Evolutionary conservation across 1,140 invertebrate genomes (phyloP), one percentile per base, ranked within the genome.

Genomic region (Pantala flavescens): DNA sequence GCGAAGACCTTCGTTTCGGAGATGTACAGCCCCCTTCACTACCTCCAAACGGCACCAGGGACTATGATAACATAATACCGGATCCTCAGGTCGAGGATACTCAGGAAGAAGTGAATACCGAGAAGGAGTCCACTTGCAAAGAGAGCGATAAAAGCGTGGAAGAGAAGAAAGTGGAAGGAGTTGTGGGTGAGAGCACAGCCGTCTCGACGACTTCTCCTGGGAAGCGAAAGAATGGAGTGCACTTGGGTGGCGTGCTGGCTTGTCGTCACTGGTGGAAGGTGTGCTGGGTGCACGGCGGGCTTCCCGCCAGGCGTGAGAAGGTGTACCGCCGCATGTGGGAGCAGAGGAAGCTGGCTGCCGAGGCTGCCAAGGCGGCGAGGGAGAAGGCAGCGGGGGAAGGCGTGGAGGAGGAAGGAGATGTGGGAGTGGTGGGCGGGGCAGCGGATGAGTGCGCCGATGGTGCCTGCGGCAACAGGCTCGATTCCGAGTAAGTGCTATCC

Each of bases 231-330:
- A 16, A 63, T 16, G 49, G 49, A 12, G 49, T 19, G 12, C 49
- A 63, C 49, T 63, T 63, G 16, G 49, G 49, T 16, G 49, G 49
- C 49, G 49, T 63, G 49, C 49, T 63, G 49, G 49, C 49, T 16
- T 63, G 49, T 63, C 49, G 49, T 21, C 49, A 63, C 49, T 63
- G 49, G 49, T 63, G 49, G 49, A 63, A 63, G 49, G 49, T 63
- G 49, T 63, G 49, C 49, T 63, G 49, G 49, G 49, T 63, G 49
- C 49, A 63, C 12, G 49, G 49, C 12, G 49, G 49, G n/a, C 49
- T 63, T 16, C 49, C 49, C n/a, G 49, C 49, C 49, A 63, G 49
- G 49, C 49, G 49, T 63, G 49, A 63, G 49, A 63, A 63, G 49
- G 49, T 63, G 49, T 63, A 63, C 49, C 49, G 49, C 16, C 49